These are phyloP conservation scores for Podargus strigoides DNA, from an alignment of 2,797 vertebrate genomes.

Conservation along the genomic window DNA sequence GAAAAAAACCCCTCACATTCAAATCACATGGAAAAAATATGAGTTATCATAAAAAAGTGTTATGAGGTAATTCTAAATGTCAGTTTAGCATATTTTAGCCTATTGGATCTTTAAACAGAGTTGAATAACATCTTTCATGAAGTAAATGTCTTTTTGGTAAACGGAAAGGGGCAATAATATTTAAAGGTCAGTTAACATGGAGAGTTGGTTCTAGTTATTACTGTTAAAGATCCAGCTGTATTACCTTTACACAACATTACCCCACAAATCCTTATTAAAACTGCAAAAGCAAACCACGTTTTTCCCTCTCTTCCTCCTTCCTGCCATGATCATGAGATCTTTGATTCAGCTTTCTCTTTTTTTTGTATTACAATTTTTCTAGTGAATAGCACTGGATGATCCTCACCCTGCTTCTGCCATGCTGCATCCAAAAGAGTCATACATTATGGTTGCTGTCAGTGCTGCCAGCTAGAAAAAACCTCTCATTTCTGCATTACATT, in stretches of 20 bases:
- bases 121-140: conserved; percentile 66
- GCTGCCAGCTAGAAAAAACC: conserved; percentile 44
- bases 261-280: conserved; percentile 51
- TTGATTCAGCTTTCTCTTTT: conserved; percentile 8
- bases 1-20: conserved; percentile 42
- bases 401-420: conserved; percentile 15
- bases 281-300: neutral
- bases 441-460: conserved; percentile 32
- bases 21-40: conserved; percentile 67
- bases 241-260: conserved; percentile 62
- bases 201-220: conserved; percentile 56
- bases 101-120: conserved; percentile 66
- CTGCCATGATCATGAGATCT: neutral
- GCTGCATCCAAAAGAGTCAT: neutral
- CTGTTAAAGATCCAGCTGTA: conserved; percentile 58
- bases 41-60: conserved; percentile 62
- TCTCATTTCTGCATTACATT: conserved; percentile 28
- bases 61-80: conserved; percentile 76
- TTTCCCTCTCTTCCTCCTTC: neutral
- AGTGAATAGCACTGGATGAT: conserved; percentile 20
- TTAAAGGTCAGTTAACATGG: conserved; percentile 75
- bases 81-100: conserved; percentile 73
- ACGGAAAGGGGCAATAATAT: conserved; percentile 68
- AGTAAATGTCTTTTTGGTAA: conserved; percentile 70
- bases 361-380: neutral